A percentile compares a stretch with the other conserved stretches of the same genome.
Evolutionary conservation across 2,888 invertebrate genomes (phyloP).

Genomic region (Tetranychus piercei): DNA sequence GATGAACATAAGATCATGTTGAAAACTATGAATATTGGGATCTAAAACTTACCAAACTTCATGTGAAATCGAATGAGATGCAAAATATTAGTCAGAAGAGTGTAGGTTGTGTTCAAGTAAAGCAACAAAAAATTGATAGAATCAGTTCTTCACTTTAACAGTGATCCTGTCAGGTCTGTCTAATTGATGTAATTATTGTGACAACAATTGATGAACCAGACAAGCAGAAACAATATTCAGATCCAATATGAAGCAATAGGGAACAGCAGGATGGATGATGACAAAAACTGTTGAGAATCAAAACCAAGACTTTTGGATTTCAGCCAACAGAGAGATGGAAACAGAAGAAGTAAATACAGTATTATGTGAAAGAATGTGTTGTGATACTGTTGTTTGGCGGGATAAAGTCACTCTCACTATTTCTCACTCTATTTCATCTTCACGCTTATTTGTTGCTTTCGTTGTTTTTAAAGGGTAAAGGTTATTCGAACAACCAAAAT

Average conservation of each 20-base stretch:
- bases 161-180: background rate
- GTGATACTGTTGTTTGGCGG: background rate
- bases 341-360: background rate
- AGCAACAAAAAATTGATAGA: background rate
- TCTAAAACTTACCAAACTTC: background rate
- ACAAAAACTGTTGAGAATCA: background rate
- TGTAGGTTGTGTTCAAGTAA: background rate
- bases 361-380: background rate
- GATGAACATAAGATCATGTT: background rate
- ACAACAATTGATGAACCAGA: background rate
- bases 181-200: background rate
- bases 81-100: background rate
- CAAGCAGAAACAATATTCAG: background rate
- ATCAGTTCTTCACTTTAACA: background rate
- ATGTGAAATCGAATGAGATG: background rate
- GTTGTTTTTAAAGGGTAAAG: too few species aligned
- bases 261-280: background rate
- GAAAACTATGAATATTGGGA: background rate
- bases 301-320: background rate
- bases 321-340: background rate
- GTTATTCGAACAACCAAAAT: too few species aligned
- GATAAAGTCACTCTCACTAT: background rate
- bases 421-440: too few species aligned
- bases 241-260: background rate
- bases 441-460: too few species aligned